A percentile compares a stretch with the other conserved stretches of the same genome.
phyloP scores from a whole-genome alignment of 2,797 vertebrate species.

The Pseudocheirus occidentalis region DNA sequence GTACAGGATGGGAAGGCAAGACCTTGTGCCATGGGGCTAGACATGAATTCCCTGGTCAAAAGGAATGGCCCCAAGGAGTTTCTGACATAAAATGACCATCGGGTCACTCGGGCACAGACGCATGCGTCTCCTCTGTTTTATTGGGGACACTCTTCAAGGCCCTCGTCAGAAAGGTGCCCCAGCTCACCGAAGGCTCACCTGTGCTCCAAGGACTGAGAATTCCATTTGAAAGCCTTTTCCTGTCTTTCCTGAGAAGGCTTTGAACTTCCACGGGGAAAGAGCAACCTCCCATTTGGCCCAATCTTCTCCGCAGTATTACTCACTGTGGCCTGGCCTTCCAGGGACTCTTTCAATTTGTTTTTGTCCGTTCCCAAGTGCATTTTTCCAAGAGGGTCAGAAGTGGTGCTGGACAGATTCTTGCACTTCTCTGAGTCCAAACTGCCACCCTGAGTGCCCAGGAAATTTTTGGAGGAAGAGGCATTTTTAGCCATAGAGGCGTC shows the following conservation, averaged over 20 bases:
- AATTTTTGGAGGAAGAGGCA: slow-evolving; percentile 37
- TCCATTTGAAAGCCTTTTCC: slow-evolving; percentile 63
- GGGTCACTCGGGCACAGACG: not conserved
- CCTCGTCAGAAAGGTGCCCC: not conserved
- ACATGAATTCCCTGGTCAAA: not conserved
- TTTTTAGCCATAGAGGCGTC: not conserved
- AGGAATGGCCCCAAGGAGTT: not conserved
- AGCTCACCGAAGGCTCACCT: slow-evolving; percentile 77
- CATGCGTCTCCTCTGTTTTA: not conserved
- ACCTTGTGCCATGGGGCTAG: not conserved
- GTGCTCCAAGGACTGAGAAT: slow-evolving; percentile 51
- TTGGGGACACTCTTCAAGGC: not conserved
- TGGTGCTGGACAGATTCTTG: slow-evolving; percentile 18
- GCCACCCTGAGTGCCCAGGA: not conserved
- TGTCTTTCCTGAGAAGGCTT: slow-evolving; percentile 73
- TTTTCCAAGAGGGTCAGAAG: slow-evolving; percentile 39
- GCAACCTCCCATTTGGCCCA: slow-evolving; percentile 57
- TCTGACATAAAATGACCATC: not conserved
- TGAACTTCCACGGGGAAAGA: slow-evolving; percentile 56
- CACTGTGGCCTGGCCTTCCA: slow-evolving; percentile 40
- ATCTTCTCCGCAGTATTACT: slow-evolving; percentile 35
- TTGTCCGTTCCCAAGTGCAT: slow-evolving; percentile 59
- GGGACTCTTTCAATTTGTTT: slow-evolving; percentile 16
- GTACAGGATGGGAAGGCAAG: not conserved
- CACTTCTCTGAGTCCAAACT: slow-evolving; percentile 59